Evolutionary conservation across 1,140 invertebrate genomes (phyloP).

Genomic region (Microplitis demolitor): DNA sequence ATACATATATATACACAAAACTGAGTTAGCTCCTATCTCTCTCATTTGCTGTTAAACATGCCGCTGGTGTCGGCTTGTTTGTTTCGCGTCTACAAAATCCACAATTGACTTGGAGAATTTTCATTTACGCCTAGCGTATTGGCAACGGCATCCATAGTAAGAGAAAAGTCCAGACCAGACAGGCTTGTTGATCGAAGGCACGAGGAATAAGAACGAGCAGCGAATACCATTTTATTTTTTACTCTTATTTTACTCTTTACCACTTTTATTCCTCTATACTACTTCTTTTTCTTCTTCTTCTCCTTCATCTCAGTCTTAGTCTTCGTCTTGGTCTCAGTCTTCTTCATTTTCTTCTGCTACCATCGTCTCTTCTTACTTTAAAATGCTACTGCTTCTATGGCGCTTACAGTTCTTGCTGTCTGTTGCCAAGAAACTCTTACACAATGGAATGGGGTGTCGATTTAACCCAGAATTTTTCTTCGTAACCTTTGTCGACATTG

Average conservation of each 20-base stretch:
- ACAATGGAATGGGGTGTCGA: neutral
- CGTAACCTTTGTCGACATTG: neutral
- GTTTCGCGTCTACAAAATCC: constrained; percentile 30
- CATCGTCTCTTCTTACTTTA: no score
- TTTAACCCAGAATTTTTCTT: neutral
- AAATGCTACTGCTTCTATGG: no score
- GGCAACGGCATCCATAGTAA: neutral
- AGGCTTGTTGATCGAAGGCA: constrained; percentile 48
- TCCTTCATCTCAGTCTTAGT: no score
- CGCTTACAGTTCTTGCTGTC: neutral
- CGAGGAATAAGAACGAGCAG: constrained; percentile 45
- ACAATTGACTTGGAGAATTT: constrained; percentile 33
- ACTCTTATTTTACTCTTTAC: no score
- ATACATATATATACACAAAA: no score
- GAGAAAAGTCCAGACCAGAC: constrained; percentile 30
- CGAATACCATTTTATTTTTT: neutral
- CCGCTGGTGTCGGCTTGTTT: constrained; percentile 31
- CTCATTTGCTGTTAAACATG: neutral
- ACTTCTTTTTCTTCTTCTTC: neutral
- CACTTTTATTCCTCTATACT: neutral
- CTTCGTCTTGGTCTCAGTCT: no score
- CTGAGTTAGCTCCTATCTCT: no score
- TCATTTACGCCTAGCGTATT: constrained; percentile 33
- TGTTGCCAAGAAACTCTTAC: constrained; percentile 5
- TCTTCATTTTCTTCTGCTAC: neutral